A percentile compares a stretch with the other conserved stretches of the same genome.
These are phyloP conservation scores for Diadromus collaris DNA, from an alignment of 2,888 invertebrate species.

Conservation along the genomic window DNA sequence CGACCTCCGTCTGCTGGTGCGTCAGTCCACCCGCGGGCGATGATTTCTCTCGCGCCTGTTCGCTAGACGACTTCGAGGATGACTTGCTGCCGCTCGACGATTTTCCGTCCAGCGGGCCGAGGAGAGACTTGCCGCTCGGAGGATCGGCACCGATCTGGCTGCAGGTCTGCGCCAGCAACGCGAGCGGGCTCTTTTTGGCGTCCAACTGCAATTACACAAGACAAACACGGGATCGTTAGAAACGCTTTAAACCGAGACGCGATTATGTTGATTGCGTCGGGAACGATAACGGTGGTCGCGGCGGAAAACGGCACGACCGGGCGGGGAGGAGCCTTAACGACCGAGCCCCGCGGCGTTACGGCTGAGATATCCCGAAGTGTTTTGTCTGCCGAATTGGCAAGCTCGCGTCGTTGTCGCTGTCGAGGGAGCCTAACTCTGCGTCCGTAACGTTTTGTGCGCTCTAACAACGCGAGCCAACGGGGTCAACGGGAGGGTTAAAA, in stretches of 20 bases:
- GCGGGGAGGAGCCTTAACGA: conserved; percentile 45
- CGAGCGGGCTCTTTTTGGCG: conserved; percentile 98
- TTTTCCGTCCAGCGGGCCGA: conserved; percentile 87
- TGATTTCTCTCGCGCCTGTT: conserved; percentile 83
- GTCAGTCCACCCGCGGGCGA: conserved; percentile 76
- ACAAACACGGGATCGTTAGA: conserved; percentile 52
- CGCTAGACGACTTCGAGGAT: conserved; percentile 74
- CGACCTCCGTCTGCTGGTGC: conserved; percentile 76
- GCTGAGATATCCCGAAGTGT: conserved; percentile 45
- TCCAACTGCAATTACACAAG: conserved; percentile 91
- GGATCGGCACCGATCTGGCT: conserved; percentile 97
- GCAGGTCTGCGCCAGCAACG: conserved; percentile 97
- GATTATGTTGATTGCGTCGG: conserved; percentile 37
- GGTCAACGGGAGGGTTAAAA: conserved; percentile 48
- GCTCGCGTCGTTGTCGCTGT: conserved; percentile 19
- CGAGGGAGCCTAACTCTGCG: conserved; percentile 33
- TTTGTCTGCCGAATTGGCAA: conserved; percentile 56
- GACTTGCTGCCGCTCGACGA: conserved; percentile 78
- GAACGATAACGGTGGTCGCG: not conserved
- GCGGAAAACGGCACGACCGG: conserved; percentile 15
- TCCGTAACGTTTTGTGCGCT: conserved; percentile 34
- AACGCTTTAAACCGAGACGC: conserved; percentile 19
- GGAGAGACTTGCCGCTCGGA: conserved; percentile 87
- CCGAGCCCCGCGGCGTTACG: conserved; percentile 36
- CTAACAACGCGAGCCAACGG: conserved; percentile 45